Evolutionary conservation across 1,140 invertebrate genomes (phyloP).

Genomic region (Cheumatopsyche charites): DNA sequence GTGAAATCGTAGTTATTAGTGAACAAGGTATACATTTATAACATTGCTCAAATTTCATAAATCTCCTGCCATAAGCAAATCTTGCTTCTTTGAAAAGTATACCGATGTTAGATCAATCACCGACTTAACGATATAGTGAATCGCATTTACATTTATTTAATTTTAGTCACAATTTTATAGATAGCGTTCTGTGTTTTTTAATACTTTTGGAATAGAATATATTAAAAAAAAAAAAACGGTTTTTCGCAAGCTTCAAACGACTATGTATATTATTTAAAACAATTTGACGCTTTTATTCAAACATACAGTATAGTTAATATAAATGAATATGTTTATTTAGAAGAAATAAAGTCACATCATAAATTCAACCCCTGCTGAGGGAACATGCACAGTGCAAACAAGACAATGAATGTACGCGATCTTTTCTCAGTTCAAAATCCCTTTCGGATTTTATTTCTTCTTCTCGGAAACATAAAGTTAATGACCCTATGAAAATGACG

Average conservation of each 20-base stretch:
- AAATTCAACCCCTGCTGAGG: slow-evolving; percentile 46
- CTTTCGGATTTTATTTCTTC: too few relatives aligned
- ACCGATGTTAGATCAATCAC: slow-evolving; percentile 15
- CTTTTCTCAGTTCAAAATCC: slow-evolving; percentile 2
- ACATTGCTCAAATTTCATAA: slow-evolving; percentile 38
- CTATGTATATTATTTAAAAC: too few relatives aligned
- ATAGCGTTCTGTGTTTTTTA: background rate
- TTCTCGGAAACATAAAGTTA: too few relatives aligned
- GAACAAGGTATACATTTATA: slow-evolving; percentile 31
- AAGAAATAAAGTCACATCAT: slow-evolving; percentile 41
- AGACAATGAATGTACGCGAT: slow-evolving; percentile 21
- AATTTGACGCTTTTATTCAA: too few relatives aligned
- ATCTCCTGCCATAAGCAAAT: slow-evolving; percentile 32
- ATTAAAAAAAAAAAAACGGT: too few relatives aligned
- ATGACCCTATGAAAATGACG: too few relatives aligned
- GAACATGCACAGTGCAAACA: slow-evolving; percentile 36
- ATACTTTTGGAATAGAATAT: too few relatives aligned
- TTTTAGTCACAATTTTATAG: slow-evolving; percentile 8
- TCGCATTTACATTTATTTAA: slow-evolving; percentile 16
- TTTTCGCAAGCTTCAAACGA: too few relatives aligned
- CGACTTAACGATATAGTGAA: slow-evolving; percentile 10
- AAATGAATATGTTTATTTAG: slow-evolving; percentile 45
- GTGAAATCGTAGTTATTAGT: slow-evolving; percentile 31
- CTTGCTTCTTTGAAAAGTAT: slow-evolving; percentile 20
- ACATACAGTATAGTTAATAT: too few relatives aligned